These are phyloP conservation scores for Pelusios castaneus DNA, from an alignment of 2,113 vertebrate species.

Conservation along the genomic window DNA sequence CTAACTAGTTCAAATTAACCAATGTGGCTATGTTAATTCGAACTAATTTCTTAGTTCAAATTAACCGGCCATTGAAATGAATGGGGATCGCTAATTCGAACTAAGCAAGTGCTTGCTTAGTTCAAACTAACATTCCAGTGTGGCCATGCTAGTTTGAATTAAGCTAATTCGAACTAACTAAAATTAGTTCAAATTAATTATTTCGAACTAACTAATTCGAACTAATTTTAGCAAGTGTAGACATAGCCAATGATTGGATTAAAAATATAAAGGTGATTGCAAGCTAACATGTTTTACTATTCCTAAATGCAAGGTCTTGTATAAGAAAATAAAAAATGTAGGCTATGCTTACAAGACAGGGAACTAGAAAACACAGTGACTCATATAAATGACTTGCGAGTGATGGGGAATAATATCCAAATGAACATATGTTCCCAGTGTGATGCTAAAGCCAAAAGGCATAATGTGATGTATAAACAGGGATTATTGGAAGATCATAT, in stretches of 20 bases:
- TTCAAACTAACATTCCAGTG: no score
- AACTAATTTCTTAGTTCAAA: no score
- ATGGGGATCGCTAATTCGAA: no score
- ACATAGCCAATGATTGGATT: not conserved
- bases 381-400: not conserved
- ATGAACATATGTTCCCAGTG: not conserved
- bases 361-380: not conserved
- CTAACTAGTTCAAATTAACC: no score
- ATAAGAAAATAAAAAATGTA: not conserved
- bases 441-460: not conserved
- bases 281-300: not conserved
- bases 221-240: no score
- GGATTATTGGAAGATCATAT: fast-evolving
- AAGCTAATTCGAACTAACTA: no score
- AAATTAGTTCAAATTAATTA: no score
- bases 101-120: no score
- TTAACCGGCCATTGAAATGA: no score
- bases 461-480: not conserved
- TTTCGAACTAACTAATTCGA: no score
- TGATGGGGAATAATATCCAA: not conserved
- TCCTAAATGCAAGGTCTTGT: fast-evolving
- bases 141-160: no score
- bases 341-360: not conserved
- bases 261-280: not conserved
- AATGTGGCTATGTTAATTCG: no score